phyloP scores from a whole-genome alignment of 2,888 invertebrate genomes.

The Eubasilissa splendida region DNA sequence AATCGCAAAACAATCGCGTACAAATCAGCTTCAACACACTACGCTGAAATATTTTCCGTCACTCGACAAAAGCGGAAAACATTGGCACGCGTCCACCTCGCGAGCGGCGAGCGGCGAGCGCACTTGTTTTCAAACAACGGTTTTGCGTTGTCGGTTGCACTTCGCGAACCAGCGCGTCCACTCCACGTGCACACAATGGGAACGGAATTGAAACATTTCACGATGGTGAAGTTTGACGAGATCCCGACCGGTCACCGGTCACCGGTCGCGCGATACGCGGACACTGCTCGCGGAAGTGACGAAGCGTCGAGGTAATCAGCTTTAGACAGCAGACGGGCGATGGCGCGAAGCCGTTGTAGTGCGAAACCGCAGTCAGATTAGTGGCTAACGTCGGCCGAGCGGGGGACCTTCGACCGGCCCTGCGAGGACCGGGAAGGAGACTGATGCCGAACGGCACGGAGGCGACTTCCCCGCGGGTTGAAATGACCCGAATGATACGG shows the following conservation, averaged over 20 bases:
- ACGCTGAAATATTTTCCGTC: neutral
- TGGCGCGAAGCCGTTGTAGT: slow-evolving; percentile 11
- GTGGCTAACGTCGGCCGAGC: neutral
- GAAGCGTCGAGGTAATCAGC: slow-evolving; percentile 32
- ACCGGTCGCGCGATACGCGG: neutral
- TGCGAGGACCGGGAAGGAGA: neutral
- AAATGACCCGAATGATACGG: neutral
- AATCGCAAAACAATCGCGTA: neutral
- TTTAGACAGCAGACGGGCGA: neutral
- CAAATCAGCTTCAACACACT: neutral
- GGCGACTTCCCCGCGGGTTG: neutral
- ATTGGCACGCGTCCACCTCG: slow-evolving; percentile 24
- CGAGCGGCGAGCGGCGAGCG: neutral
- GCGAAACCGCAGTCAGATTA: neutral
- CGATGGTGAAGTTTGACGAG: neutral
- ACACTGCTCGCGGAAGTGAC: neutral
- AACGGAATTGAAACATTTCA: neutral
- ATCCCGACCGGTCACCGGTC: slow-evolving; percentile 4
- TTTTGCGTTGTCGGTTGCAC: slow-evolving; percentile 20
- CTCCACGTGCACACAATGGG: slow-evolving; percentile 10
- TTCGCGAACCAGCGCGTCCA: neutral
- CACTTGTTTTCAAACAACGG: slow-evolving; percentile 17
- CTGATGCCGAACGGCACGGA: neutral
- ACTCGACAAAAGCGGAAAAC: neutral
- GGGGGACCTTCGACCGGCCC: neutral